phyloP scores from a whole-genome alignment of 2,888 invertebrate species.

The Trichogramma dendrolimi region DNA sequence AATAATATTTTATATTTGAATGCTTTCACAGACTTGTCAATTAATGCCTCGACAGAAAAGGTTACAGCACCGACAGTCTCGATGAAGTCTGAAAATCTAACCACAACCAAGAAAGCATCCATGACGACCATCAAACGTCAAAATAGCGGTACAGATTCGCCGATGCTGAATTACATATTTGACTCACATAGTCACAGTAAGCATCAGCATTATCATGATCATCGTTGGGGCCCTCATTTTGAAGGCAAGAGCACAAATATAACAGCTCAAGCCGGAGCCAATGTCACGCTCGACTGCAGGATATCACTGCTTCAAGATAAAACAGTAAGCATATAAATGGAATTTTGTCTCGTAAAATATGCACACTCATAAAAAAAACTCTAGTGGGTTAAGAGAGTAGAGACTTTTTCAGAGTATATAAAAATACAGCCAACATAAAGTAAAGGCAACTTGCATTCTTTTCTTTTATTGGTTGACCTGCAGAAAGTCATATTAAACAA shows the following conservation, averaged over 20 bases:
- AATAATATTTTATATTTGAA: no score
- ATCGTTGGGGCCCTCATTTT: constrained; percentile 69
- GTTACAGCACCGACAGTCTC: constrained; percentile 4
- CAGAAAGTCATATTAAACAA: no score
- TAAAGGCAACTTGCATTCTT: no score
- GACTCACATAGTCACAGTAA: constrained; percentile 67
- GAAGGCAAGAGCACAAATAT: constrained; percentile 68
- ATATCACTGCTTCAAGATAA: constrained; percentile 72
- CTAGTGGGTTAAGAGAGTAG: no score
- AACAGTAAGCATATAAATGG: constrained; percentile 58
- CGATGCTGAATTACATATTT: constrained; percentile 71
- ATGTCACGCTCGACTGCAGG: constrained; percentile 69
- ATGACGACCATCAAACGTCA: constrained; percentile 28
- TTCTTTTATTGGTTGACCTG: no score
- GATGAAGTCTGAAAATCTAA: constrained; percentile 1
- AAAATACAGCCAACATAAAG: no score
- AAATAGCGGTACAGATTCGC: constrained; percentile 56
- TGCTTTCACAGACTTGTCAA: no score
- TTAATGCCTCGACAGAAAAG: no score
- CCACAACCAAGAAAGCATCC: constrained; percentile 30
- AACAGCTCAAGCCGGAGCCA: constrained; percentile 70
- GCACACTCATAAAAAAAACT: no score
- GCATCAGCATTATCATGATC: constrained; percentile 63
- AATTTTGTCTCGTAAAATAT: no score
- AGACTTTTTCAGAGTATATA: no score